Evolutionary conservation across 1,140 invertebrate species (phyloP).

Genomic region (Steinernema khuongi): DNA sequence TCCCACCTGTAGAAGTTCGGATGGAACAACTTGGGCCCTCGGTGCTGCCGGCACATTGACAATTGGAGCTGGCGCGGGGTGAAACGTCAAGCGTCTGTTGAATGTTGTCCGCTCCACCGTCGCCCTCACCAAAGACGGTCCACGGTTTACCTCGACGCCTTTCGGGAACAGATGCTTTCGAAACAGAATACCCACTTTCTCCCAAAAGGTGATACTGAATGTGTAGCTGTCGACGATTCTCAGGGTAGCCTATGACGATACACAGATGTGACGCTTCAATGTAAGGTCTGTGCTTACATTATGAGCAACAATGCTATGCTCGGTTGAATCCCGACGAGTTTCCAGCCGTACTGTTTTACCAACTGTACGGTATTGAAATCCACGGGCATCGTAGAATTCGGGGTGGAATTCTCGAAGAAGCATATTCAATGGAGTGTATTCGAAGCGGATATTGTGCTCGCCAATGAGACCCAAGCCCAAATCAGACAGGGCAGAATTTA

Average conservation of each 20-base stretch:
- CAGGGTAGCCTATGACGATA: neutral
- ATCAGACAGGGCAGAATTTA: slow-evolving; percentile 22
- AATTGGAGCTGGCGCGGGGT: neutral
- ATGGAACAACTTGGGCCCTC: neutral
- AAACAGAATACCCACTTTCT: neutral
- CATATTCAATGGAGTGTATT: neutral
- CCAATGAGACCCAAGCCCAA: slow-evolving; percentile 8
- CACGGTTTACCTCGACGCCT: neutral
- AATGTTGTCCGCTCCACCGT: neutral
- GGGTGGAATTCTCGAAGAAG: neutral
- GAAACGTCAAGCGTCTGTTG: neutral
- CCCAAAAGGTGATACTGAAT: neutral
- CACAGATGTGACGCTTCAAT: neutral
- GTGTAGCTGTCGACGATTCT: neutral
- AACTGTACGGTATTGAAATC: slow-evolving; percentile 19
- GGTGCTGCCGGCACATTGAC: neutral
- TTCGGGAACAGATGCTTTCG: neutral
- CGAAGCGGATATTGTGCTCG: neutral
- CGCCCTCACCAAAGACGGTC: neutral
- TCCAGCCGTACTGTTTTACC: slow-evolving; percentile 17
- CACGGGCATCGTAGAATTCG: slow-evolving; percentile 18
- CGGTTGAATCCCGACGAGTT: neutral
- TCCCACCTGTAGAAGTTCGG: too few relatives aligned
- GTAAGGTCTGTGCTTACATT: neutral
- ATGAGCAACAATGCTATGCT: neutral